These are phyloP conservation scores for Chaetura pelagica DNA, from an alignment of 2,113 vertebrate genomes.

Conservation along the genomic window DNA sequence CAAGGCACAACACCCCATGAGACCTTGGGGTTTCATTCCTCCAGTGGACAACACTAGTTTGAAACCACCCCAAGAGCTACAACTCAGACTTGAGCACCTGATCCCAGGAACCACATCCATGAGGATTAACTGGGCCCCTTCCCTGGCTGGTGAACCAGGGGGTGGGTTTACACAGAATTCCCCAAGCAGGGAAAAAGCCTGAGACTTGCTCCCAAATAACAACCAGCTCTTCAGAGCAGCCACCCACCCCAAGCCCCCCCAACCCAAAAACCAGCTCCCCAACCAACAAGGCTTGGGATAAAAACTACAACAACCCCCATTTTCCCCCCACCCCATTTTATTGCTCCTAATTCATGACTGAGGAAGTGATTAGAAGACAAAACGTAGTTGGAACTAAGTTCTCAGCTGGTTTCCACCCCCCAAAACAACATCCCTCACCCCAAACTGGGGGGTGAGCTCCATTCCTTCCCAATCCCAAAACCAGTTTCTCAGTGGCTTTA, in stretches of 20 bases:
- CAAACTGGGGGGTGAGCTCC: background rate
- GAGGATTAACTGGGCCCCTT: accelerated
- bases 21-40: background rate
- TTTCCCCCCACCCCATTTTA: too few relatives aligned
- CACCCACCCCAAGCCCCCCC: background rate
- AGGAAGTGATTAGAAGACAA: background rate
- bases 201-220: background rate
- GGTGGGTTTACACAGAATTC: accelerated
- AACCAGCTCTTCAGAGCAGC: accelerated
- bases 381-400: background rate
- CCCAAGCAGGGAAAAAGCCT: accelerated
- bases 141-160: accelerated
- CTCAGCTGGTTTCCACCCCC: background rate
- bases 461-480: accelerated
- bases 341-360: background rate
- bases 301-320: background rate
- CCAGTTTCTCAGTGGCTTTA: accelerated
- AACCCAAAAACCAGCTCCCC: too few relatives aligned
- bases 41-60: accelerated
- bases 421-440: background rate
- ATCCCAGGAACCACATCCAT: accelerated
- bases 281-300: accelerated
- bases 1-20: background rate
- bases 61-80: accelerated
- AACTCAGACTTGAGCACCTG: accelerated